phyloP scores from a whole-genome alignment of 2,888 invertebrate species.

The Oligia strigilis region DNA sequence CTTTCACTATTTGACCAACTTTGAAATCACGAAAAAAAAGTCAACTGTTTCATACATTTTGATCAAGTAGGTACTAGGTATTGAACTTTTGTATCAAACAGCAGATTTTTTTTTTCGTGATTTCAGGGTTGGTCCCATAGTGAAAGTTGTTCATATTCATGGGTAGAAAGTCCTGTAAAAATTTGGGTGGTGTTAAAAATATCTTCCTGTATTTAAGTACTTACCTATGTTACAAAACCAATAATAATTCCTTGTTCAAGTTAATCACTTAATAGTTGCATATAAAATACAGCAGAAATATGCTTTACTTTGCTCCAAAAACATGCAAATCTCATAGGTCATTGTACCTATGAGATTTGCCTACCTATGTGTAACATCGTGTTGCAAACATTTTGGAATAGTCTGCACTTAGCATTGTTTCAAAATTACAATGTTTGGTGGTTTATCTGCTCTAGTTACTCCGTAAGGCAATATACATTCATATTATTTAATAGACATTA shows the following conservation, averaged over 20 bases:
- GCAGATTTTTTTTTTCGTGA: no score
- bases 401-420: background rate
- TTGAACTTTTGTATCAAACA: no score
- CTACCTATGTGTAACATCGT: background rate
- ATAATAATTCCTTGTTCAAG: background rate
- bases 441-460: slow-evolving; percentile 46
- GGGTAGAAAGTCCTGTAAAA: no score
- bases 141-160: no score
- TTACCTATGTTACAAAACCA: background rate
- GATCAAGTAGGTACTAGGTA: no score
- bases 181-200: no score
- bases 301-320: background rate
- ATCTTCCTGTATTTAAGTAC: background rate
- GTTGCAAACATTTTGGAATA: slow-evolving; percentile 15
- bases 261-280: background rate
- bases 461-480: slow-evolving; percentile 23
- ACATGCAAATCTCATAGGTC: background rate
- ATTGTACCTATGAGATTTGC: background rate
- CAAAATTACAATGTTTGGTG: slow-evolving; percentile 18
- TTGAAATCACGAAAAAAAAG: no score
- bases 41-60: no score
- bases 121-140: no score
- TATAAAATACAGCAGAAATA: background rate
- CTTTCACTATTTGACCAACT: no score
- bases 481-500: slow-evolving; percentile 37